Evolutionary conservation across 2,113 vertebrate species (phyloP).

Genomic region (Pangasianodon gigas): DNA sequence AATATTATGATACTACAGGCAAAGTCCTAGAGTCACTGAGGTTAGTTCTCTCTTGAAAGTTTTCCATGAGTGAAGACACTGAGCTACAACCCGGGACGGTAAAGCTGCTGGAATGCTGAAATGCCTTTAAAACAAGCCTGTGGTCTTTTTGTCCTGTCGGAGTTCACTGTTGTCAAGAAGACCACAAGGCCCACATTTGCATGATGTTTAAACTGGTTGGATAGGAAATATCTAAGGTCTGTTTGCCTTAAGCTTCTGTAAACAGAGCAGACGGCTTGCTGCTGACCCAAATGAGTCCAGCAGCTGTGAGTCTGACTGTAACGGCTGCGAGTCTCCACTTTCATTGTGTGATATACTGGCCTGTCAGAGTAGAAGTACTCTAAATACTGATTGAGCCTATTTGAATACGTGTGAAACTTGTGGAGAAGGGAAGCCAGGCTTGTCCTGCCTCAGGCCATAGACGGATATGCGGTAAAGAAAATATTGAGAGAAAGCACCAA

Average conservation of each 20-base stretch:
- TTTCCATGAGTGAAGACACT: neutral
- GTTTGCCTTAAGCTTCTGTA: slow-evolving; percentile 63
- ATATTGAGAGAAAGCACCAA: neutral
- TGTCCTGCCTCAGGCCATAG: neutral
- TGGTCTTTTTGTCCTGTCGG: slow-evolving; percentile 51
- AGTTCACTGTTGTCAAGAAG: slow-evolving; percentile 55
- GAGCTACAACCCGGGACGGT: neutral
- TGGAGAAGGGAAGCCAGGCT: neutral
- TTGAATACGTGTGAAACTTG: slow-evolving; percentile 15
- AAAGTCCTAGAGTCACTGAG: neutral
- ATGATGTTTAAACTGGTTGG: slow-evolving; percentile 65
- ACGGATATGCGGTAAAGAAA: neutral
- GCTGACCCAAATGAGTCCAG: slow-evolving; percentile 60
- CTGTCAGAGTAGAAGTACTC: slow-evolving; percentile 61
- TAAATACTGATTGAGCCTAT: slow-evolving; percentile 55
- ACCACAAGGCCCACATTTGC: slow-evolving; percentile 60
- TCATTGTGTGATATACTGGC: slow-evolving; percentile 61
- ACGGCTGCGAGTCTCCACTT: slow-evolving; percentile 55
- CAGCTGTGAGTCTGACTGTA: slow-evolving; percentile 60
- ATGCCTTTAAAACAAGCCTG: slow-evolving; percentile 39
- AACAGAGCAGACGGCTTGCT: slow-evolving; percentile 59
- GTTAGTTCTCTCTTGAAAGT: neutral
- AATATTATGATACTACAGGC: neutral
- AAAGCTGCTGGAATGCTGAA: slow-evolving; percentile 43
- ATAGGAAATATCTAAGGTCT: slow-evolving; percentile 42